Conservation (phyloP, 2,797 vertebrate genomes). For the Hipposideros larvatus region DNA sequence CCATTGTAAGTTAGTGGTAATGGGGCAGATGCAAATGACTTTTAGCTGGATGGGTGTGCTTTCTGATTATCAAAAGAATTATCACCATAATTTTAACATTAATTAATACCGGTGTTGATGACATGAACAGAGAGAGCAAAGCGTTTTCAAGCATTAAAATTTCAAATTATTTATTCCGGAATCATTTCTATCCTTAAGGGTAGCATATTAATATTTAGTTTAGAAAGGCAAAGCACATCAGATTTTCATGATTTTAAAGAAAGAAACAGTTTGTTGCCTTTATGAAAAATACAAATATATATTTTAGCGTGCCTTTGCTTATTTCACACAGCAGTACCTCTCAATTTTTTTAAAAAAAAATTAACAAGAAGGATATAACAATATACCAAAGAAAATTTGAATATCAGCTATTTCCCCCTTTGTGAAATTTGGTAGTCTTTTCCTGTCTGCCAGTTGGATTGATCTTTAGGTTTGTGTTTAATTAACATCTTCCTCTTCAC, state of each 20-base stretch:
- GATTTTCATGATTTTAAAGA: neutral
- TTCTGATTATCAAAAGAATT: slow-evolving; percentile 14
- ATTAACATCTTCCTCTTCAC: neutral
- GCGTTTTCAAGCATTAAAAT: neutral
- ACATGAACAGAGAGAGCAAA: neutral
- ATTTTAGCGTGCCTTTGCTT: neutral
- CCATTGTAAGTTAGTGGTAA: neutral
- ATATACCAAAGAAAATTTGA: neutral
- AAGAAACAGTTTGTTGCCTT: neutral
- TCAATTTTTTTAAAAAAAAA: neutral
- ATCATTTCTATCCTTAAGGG: neutral
- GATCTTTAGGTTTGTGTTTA: neutral
- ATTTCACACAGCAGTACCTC: neutral
- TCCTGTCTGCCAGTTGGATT: neutral
- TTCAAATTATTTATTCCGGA: neutral
- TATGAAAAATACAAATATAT: neutral
- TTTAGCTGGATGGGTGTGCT: neutral
- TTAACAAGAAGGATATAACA: neutral
- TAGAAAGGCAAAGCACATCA: neutral
- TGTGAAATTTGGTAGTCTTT: neutral
- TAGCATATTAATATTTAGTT: neutral
- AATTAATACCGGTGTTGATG: neutral
- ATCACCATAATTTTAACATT: neutral
- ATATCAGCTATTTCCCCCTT: neutral
- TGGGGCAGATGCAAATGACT: neutral